Conservation (phyloP, 2,888 invertebrate species). For the Mythimna vitellina region DNA sequence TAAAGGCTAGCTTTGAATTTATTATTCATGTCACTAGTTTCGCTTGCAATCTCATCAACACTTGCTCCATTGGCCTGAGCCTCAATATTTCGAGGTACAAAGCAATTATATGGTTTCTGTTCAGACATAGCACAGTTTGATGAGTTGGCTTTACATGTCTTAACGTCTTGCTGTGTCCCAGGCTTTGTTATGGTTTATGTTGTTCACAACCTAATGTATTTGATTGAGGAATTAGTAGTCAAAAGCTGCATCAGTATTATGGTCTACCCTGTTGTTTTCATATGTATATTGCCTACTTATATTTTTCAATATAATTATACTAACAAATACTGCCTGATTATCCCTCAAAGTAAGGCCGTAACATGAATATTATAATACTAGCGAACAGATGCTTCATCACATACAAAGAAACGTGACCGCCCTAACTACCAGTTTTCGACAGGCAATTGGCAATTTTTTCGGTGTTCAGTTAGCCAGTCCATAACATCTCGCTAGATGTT, state of each 20-base stretch:
- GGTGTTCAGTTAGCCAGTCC: no score
- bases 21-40: conserved; percentile 11
- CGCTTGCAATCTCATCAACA: conserved; percentile 16
- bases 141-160: conserved; percentile 10
- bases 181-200: conserved; percentile 9
- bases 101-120: conserved; percentile 41
- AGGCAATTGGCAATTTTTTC: no score
- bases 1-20: conserved; percentile 11
- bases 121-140: conserved; percentile 24
- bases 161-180: conserved; percentile 5
- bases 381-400: no score
- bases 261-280: neutral
- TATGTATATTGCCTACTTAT: no score
- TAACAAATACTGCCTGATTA: neutral
- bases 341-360: neutral
- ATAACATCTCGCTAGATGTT: no score
- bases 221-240: neutral
- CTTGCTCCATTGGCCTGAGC: conserved; percentile 12
- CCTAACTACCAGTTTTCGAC: no score
- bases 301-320: no score
- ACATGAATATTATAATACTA: no score
- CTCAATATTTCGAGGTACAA: conserved; percentile 30
- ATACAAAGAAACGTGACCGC: no score
- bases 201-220: conserved; percentile 9
- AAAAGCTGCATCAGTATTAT: neutral